Conservation (phyloP, 1,140 invertebrate genomes). For the Drosophila burlai region DNA sequence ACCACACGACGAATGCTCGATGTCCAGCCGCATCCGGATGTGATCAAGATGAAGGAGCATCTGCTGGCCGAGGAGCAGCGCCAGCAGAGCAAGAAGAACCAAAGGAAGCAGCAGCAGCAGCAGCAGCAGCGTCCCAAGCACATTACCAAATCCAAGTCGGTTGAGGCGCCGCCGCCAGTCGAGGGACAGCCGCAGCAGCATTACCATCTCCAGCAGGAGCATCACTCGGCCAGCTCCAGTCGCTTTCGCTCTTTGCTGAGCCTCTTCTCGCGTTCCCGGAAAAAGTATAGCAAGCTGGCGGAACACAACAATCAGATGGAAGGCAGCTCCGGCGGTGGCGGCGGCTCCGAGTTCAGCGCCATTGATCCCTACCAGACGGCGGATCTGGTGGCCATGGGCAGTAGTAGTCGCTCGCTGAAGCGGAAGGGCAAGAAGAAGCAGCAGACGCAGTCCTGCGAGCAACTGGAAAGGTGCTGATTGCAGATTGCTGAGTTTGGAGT, state of each 20-base stretch:
- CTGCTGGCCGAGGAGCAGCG: conserved; percentile 60
- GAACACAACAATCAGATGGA: conserved; percentile 53
- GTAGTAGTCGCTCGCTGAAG: conserved; percentile 26
- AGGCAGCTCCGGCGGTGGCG: not conserved
- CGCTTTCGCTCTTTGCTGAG: conserved; percentile 63
- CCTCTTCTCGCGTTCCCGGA: conserved; percentile 68
- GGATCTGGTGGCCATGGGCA: not conserved
- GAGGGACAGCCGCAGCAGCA: conserved; percentile 17
- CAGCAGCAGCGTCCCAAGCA: conserved; percentile 52
- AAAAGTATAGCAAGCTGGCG: conserved; percentile 76
- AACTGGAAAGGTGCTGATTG: conserved; percentile 68
- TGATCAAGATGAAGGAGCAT: conserved; percentile 73
- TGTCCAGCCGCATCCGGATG: conserved; percentile 78
- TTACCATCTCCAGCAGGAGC: conserved; percentile 30
- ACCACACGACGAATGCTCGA: conserved; percentile 69
- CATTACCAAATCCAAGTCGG: conserved; percentile 64
- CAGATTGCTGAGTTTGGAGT: not conserved
- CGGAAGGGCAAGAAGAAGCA: conserved; percentile 70
- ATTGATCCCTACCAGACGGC: conserved; percentile 66
- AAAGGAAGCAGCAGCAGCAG: conserved; percentile 56
- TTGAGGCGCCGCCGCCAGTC: conserved; percentile 48
- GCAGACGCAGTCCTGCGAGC: conserved; percentile 79
- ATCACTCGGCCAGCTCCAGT: conserved; percentile 59
- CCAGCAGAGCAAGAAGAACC: conserved; percentile 56
- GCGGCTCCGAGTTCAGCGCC: conserved; percentile 48